A percentile compares a stretch with the other conserved stretches of the same genome.
Conservation (phyloP, 2,797 vertebrate species). For the Babyrousa celebensis region DNA sequence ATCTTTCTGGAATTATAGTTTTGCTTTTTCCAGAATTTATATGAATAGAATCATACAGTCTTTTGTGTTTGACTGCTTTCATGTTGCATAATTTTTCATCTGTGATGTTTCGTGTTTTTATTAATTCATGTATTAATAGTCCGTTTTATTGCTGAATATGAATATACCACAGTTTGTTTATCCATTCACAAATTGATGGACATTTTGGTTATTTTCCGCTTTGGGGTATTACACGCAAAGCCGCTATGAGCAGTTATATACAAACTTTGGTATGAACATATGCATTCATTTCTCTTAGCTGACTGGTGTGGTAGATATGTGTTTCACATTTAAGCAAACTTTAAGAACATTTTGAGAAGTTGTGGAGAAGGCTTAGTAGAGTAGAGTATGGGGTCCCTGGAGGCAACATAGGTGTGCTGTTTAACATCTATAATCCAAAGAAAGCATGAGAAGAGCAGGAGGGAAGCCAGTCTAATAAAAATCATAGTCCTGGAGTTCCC, state of each 20-base stretch:
- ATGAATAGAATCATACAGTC: background rate
- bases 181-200: background rate
- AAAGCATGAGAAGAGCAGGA: background rate
- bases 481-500: background rate
- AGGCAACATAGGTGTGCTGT: background rate
- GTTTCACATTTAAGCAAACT: background rate
- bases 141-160: background rate
- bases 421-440: background rate
- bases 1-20: background rate
- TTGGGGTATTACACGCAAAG: background rate
- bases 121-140: background rate
- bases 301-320: background rate
- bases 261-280: background rate
- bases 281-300: slow-evolving; percentile 25
- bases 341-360: background rate
- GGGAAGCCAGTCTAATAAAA: background rate
- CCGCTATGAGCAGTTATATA: background rate
- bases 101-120: background rate
- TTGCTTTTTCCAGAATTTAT: slow-evolving; percentile 62
- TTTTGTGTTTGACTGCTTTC: slow-evolving; percentile 7
- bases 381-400: background rate
- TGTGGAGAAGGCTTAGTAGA: background rate
- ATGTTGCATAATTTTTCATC: background rate
- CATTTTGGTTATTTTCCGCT: background rate
- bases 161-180: background rate